Conservation (phyloP, 2,113 vertebrate species). For the Nasalis larvatus region DNA sequence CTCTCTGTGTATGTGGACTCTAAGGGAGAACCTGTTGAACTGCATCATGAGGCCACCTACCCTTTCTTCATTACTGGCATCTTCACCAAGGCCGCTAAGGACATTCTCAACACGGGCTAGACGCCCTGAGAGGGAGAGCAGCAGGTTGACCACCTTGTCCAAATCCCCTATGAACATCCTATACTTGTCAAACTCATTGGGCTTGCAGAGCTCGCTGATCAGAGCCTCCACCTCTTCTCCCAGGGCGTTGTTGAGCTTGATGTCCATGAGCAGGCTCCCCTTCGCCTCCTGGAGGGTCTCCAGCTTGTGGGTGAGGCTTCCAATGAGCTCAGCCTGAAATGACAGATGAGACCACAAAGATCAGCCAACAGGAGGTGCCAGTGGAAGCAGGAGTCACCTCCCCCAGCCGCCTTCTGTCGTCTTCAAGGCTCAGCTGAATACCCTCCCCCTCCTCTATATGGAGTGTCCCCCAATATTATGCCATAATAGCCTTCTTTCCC, state of each 20-base stretch:
- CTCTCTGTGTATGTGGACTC: neutral
- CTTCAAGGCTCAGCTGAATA: neutral
- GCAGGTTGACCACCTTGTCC: conserved; percentile 96
- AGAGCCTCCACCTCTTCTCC: conserved; percentile 88
- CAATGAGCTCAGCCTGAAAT: conserved; percentile 91
- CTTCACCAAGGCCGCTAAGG: conserved; percentile 85
- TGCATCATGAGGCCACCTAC: conserved; percentile 81
- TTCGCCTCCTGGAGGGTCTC: conserved; percentile 89
- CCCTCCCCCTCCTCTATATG: neutral
- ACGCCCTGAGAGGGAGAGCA: conserved; percentile 95
- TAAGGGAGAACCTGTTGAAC: neutral
- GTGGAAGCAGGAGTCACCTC: fast-evolving
- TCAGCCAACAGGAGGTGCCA: neutral
- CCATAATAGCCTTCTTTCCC: neutral
- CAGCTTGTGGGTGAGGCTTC: conserved; percentile 89
- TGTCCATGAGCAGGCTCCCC: conserved; percentile 88
- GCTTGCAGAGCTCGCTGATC: conserved; percentile 90
- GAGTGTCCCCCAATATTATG: neutral
- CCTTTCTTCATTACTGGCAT: conserved; percentile 87
- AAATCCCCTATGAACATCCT: conserved; percentile 96
- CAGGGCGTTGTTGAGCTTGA: conserved; percentile 87
- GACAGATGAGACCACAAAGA: conserved; percentile 38
- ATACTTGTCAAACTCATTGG: conserved; percentile 97
- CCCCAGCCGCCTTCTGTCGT: too few relatives aligned
- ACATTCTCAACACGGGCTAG: conserved; percentile 92